Conservation (phyloP, 1,140 invertebrate genomes). For the Daktulosphaira vitifoliae region DNA sequence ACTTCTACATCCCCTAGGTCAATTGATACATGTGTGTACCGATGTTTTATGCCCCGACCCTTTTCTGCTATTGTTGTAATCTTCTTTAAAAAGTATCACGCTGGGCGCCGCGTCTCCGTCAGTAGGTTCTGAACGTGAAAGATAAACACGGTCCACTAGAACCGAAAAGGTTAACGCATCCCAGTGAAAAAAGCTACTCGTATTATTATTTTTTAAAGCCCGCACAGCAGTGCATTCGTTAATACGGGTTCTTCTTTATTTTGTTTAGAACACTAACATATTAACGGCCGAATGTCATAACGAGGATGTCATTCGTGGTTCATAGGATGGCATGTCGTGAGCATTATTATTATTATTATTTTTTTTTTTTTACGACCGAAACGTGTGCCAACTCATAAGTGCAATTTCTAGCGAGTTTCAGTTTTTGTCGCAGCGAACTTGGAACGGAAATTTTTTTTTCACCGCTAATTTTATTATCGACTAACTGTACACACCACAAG, state of each 20-base stretch:
- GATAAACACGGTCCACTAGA: conserved; percentile 9
- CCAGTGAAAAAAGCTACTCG: too few relatives aligned
- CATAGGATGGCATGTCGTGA: too few relatives aligned
- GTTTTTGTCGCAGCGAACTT: too few relatives aligned
- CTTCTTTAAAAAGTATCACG: conserved; percentile 19
- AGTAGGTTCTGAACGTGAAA: not conserved
- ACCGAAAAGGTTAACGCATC: not conserved
- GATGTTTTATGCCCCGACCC: not conserved
- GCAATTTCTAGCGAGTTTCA: too few relatives aligned
- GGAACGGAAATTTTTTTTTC: too few relatives aligned
- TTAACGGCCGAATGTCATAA: conserved; percentile 8
- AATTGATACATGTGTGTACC: conserved; percentile 14
- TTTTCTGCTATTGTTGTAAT: conserved; percentile 1
- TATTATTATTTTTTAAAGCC: too few relatives aligned
- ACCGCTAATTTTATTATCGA: too few relatives aligned
- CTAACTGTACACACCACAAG: not conserved
- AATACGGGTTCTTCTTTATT: too few relatives aligned
- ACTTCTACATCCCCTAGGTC: conserved; percentile 27
- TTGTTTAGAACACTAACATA: not conserved
- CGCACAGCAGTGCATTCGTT: too few relatives aligned
- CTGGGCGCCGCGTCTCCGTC: not conserved
- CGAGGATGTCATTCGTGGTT: conserved; percentile 2
- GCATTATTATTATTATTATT: not conserved
- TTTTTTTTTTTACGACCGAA: not conserved
- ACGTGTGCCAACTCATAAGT: too few relatives aligned